Percentiles rank a stretch among this genome's conserved stretches.
phyloP scores from a whole-genome alignment of 2,113 vertebrate species.

The Pyrgilauda ruficollis region DNA sequence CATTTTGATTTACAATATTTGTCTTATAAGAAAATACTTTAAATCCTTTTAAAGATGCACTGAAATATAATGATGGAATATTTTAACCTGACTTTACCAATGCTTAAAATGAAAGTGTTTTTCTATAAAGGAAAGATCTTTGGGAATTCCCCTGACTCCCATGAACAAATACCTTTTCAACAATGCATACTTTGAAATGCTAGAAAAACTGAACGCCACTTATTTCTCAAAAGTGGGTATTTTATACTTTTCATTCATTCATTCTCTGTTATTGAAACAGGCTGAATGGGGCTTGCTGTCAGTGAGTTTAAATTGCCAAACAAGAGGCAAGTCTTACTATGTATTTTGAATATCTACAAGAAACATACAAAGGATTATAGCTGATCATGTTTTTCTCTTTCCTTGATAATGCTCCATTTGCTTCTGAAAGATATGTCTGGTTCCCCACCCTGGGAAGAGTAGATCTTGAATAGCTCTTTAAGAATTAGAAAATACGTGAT shows the following conservation, averaged over 20 bases:
- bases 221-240: not conserved
- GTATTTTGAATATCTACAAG: slow-evolving; percentile 32
- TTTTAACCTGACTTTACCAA: not conserved
- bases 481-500: not conserved
- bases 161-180: not conserved
- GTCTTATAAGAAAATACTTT: not conserved
- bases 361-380: not conserved
- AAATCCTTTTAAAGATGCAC: not conserved
- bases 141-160: not conserved
- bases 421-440: slow-evolving; percentile 17
- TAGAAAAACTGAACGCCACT: not conserved
- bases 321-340: slow-evolving; percentile 11
- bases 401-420: not conserved
- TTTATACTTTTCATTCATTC: not conserved
- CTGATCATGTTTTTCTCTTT: not conserved
- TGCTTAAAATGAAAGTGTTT: not conserved
- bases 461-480: not conserved
- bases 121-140: not conserved
- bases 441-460: not conserved
- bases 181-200: not conserved
- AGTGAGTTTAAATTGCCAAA: not conserved
- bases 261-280: not conserved
- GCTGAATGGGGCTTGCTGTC: not conserved
- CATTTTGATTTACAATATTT: not conserved
- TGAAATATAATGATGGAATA: not conserved